Conservation (phyloP, 1,140 invertebrate genomes). For the Magallana gigas region DNA sequence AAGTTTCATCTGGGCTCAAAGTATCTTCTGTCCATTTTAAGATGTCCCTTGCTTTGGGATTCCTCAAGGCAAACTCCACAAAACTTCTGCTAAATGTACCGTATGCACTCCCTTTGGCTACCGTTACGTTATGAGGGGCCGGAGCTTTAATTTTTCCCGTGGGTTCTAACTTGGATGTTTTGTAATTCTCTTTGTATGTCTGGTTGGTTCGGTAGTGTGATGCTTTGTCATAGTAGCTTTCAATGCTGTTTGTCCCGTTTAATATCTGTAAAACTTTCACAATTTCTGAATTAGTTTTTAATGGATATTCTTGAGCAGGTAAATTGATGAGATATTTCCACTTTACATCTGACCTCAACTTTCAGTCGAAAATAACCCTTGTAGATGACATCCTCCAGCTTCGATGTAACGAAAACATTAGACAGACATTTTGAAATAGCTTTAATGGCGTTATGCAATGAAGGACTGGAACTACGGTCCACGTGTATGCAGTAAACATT, state of each 20-base stretch:
- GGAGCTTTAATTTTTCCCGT: background rate
- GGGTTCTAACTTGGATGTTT: background rate
- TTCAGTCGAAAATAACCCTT: conserved; percentile 63
- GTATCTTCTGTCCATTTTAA: conserved; percentile 69
- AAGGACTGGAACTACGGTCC: conserved; percentile 62
- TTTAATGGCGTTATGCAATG: conserved; percentile 59
- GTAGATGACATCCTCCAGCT: conserved; percentile 67
- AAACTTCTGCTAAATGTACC: conserved; percentile 72
- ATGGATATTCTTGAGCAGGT: conserved; percentile 70
- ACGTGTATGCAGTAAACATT: conserved; percentile 77
- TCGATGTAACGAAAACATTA: conserved; percentile 72
- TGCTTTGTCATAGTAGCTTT: conserved; percentile 53
- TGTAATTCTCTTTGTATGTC: conserved; percentile 39
- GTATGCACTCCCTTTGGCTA: conserved; percentile 76
- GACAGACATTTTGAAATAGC: conserved; percentile 68
- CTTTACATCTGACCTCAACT: conserved; percentile 47
- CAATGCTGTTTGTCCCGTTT: conserved; percentile 71
- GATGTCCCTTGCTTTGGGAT: conserved; percentile 62
- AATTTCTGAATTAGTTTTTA: conserved; percentile 74
- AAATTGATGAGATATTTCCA: conserved; percentile 75
- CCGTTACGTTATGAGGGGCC: conserved; percentile 68
- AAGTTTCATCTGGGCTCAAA: conserved; percentile 75
- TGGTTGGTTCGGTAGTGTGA: conserved; percentile 42
- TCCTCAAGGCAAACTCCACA: conserved; percentile 68
- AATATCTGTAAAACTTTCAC: conserved; percentile 71